Evolutionary conservation across 2,797 vertebrate genomes (phyloP), one percentile per base, ranked within the genome.

Genomic region (Brachymystax lenok): DNA sequence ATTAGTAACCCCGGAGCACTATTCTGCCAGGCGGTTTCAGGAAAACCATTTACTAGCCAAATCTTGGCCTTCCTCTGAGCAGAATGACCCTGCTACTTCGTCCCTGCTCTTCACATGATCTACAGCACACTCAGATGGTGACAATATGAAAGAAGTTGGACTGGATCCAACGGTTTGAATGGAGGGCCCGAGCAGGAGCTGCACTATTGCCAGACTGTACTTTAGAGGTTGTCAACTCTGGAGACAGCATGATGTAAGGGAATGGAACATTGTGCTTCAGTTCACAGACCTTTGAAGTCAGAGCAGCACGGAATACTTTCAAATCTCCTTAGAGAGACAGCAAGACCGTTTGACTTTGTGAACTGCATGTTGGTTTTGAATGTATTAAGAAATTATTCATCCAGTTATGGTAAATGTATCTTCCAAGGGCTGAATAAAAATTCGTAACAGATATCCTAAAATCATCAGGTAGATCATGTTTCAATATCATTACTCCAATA

Each of bases 11-110:
- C 54, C 19, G 28, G 66, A 67, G 46, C 14, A 50, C 72, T 69
- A 50, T 69, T 83, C 73, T 79, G 68, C 33, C 10, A 28, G 75
- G 63, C 56, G 54, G 27, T 78, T 79, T 69, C 69, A 68, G 50
- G 56, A 84, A 76, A 73, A 77, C 33, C 69, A 75, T 78, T 84
- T 73, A 71, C 63, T 59, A 64, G 79, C 70, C n/a, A n/a, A n/a
- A n/a, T n/a, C n/a, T n/a, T n/a, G n/a, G n/a, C 69, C 72, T 74
- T 73, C 74, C 24, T 76, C 24, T 50, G 52, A 75, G 79, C 68
- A 73, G n/a, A 74, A 71, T 80, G 79, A 79, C 76, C 74, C 79
- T 73, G 27, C 21, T n/a, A 52, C 13, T 17, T 30, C 56, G 69
- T 40, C 19, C 4, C 13, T 27, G 33, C 17, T 54, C 13, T 46